These are phyloP conservation scores for Philaethria dido DNA, from an alignment of 2,888 invertebrate genomes.

Conservation along the genomic window DNA sequence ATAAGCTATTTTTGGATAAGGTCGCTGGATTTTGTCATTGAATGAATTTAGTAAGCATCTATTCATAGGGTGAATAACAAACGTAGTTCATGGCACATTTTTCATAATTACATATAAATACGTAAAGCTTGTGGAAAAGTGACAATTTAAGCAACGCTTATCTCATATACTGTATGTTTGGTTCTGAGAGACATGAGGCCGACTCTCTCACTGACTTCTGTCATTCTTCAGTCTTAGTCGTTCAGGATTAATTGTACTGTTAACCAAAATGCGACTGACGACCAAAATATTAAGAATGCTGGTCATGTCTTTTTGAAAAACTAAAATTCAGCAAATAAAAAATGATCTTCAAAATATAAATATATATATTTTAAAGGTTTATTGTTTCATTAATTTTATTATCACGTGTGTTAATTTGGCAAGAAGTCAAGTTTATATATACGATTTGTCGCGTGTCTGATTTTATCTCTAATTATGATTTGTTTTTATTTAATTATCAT, in stretches of 20 bases:
- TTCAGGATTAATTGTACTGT: no score
- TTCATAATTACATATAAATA: neutral
- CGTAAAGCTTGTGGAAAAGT: neutral
- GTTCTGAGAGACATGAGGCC: no score
- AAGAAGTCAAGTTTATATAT: constrained; percentile 21
- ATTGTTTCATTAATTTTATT: constrained; percentile 35
- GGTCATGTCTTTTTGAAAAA: no score
- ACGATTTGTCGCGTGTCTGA: constrained; percentile 6
- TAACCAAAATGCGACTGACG: neutral
- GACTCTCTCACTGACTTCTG: no score
- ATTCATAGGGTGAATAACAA: constrained; percentile 28
- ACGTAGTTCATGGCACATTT: neutral
- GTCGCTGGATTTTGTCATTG: constrained; percentile 36
- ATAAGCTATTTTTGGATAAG: constrained; percentile 29
- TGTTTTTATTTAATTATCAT: neutral
- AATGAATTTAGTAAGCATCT: constrained; percentile 37
- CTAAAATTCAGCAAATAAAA: neutral
- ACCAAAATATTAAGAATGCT: neutral
- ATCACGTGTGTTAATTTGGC: constrained; percentile 38
- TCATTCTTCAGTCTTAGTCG: no score
- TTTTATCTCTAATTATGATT: constrained; percentile 25
- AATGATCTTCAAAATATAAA: constrained; percentile 6
- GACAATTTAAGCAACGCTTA: neutral
- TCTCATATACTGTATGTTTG: no score
- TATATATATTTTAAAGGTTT: no score